A percentile compares a stretch with the other conserved stretches of the same genome.
Evolutionary conservation across 2,888 invertebrate species (phyloP).

Genomic region (Pseudococcus longispinus): DNA sequence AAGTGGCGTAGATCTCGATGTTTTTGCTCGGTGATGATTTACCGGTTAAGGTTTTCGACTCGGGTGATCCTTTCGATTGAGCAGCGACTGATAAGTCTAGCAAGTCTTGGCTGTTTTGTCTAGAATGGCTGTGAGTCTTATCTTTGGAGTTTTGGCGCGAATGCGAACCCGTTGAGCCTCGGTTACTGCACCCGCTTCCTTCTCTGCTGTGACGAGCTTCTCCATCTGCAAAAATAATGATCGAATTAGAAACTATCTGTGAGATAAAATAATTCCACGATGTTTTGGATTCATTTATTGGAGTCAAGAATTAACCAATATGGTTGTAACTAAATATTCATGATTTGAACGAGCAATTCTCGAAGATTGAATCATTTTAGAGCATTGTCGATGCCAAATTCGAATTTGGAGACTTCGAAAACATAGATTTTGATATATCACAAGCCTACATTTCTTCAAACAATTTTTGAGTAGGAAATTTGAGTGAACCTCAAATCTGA

Average conservation of each 20-base stretch:
- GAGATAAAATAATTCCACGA: no score
- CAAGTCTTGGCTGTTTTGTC: constrained; percentile 71
- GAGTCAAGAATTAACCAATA: not conserved
- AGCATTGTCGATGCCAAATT: not conserved
- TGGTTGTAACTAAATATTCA: not conserved
- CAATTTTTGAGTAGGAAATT: not conserved
- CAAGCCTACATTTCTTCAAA: not conserved
- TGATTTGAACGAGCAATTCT: not conserved
- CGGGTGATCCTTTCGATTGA: constrained; percentile 59
- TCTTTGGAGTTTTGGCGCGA: constrained; percentile 77
- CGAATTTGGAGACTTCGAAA: not conserved
- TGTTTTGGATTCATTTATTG: not conserved
- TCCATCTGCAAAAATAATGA: constrained; percentile 62
- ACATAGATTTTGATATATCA: not conserved
- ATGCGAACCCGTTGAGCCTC: constrained; percentile 67
- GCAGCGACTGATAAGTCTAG: constrained; percentile 61
- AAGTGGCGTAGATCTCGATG: constrained; percentile 89
- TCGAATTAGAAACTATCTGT: not conserved
- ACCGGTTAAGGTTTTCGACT: constrained; percentile 56
- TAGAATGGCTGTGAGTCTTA: constrained; percentile 67
- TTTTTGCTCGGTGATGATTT: constrained; percentile 66
- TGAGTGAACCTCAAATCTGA: not conserved
- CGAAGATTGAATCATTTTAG: not conserved
- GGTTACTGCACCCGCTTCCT: constrained; percentile 72
- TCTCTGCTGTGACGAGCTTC: constrained; percentile 76